Conservation (phyloP, 2,888 invertebrate genomes). For the Tenthredo scrophulariae region DNA sequence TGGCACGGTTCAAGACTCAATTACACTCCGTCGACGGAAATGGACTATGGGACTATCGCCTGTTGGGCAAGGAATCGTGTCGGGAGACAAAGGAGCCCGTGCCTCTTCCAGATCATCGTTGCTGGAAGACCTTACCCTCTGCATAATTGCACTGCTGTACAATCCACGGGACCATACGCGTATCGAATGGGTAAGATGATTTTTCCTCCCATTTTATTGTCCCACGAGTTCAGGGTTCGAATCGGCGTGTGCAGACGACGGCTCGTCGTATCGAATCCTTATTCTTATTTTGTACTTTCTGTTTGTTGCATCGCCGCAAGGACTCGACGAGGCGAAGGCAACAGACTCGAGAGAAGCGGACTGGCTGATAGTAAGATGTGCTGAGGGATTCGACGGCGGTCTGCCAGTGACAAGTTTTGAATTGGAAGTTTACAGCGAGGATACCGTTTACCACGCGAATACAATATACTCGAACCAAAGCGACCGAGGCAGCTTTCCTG, state of each 20-base stretch:
- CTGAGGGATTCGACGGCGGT: conserved; percentile 93
- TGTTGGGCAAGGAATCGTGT: conserved; percentile 92
- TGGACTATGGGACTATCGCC: conserved; percentile 93
- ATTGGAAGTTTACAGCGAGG: conserved; percentile 74
- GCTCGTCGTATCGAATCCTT: neutral
- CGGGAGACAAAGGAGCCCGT: conserved; percentile 90
- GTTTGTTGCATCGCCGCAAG: conserved; percentile 58
- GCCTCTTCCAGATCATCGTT: conserved; percentile 92
- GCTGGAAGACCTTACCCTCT: conserved; percentile 94
- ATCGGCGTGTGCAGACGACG: too few relatives aligned
- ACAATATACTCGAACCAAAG: conserved; percentile 69
- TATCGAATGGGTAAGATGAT: conserved; percentile 72
- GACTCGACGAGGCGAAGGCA: conserved; percentile 71
- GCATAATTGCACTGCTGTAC: conserved; percentile 89
- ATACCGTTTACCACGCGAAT: conserved; percentile 71
- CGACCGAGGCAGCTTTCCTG: conserved; percentile 64
- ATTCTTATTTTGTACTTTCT: neutral
- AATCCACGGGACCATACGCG: conserved; percentile 73
- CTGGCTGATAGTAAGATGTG: conserved; percentile 91
- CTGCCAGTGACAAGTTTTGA: conserved; percentile 85
- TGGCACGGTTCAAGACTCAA: conserved; percentile 87
- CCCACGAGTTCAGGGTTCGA: neutral
- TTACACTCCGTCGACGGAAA: conserved; percentile 91
- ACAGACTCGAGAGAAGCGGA: conserved; percentile 80
- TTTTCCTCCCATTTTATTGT: neutral